Evolutionary conservation across 2,797 vertebrate species (phyloP), one percentile per base, ranked within the genome.

Genomic region (Lophura swinhoii): DNA sequence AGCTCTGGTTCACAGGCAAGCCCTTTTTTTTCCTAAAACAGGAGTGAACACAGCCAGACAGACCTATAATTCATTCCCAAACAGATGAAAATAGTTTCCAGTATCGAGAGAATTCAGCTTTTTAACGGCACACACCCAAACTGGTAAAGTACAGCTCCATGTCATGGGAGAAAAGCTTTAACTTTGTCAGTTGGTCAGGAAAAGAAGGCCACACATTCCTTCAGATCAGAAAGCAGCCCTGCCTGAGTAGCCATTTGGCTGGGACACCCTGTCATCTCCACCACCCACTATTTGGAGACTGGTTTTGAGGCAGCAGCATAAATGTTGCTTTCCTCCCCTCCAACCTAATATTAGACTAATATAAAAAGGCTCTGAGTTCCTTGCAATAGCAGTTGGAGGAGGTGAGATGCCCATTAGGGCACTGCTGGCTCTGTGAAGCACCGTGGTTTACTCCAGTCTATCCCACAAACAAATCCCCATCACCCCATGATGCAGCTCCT

Each of bases 31-130:
- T 29, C 14, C 83, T 90, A 76, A 92, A 95, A 76, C 82, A 90
- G 87, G 92, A 95, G 87, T 14, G 41, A 74, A 84, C 0, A 6
- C 82, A 88, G 89, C 51, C 89, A 90, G 89, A 24, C 89, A 92
- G 92, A 93, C 91, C 91, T 94, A 82, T 95, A 96, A 94, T 96
- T 96, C 89, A 68, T 96, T 96, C 87, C 87, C 91, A 88, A 84
- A 41, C 41, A 92, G 91, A 90, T 94, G 91, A 95, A 96, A 96
- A 96, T 94, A 95, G 91, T 93, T 94, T 76, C 53, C 44, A 93
- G 94, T 95, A 95, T 95, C 92, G 86, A 86, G 88, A 96, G 92
- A 95, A 92, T 92, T 93, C 76, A 88, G 88, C 29, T 74, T 64
- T 92, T 91, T 92, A 94, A 88, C 91, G 76, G 87, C 70, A 94